These are phyloP conservation scores for Theocolax elegans DNA, from an alignment of 1,140 invertebrate genomes.

Conservation along the genomic window DNA sequence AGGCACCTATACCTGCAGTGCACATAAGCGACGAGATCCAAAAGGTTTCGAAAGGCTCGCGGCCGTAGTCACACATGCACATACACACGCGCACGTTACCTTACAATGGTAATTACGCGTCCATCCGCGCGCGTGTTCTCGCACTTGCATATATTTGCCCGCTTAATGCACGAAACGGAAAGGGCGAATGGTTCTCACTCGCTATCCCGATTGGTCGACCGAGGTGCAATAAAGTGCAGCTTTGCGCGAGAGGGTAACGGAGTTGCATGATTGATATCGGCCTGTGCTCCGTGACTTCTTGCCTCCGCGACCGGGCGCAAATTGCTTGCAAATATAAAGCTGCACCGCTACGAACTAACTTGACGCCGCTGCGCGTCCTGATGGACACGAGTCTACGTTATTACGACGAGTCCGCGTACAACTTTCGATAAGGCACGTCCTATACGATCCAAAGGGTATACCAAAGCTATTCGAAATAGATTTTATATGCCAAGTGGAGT, in stretches of 20 bases:
- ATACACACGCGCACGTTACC: slow-evolving; percentile 1
- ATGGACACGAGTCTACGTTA: too few relatives aligned
- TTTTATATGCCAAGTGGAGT: too few relatives aligned
- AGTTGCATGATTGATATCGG: slow-evolving; percentile 38
- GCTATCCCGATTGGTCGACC: background rate
- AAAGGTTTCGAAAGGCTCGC: slow-evolving; percentile 51
- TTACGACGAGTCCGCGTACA: too few relatives aligned
- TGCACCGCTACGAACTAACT: too few relatives aligned
- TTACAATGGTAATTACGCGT: slow-evolving; percentile 53
- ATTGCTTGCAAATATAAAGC: slow-evolving; percentile 64
- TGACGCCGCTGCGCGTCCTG: too few relatives aligned
- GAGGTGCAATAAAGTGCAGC: slow-evolving; percentile 40
- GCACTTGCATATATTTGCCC: slow-evolving; percentile 54
- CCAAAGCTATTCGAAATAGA: too few relatives aligned
- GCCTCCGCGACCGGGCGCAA: slow-evolving; percentile 52
- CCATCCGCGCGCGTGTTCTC: slow-evolving; percentile 44
- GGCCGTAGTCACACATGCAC: too few relatives aligned
- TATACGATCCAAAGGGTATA: too few relatives aligned
- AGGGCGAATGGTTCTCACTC: slow-evolving; percentile 28
- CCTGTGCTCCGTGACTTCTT: slow-evolving; percentile 55
- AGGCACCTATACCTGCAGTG: background rate
- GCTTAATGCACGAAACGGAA: slow-evolving; percentile 41
- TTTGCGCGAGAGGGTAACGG: slow-evolving; percentile 26
- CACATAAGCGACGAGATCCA: slow-evolving; percentile 44
- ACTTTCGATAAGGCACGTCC: too few relatives aligned